A percentile compares a stretch with the other conserved stretches of the same genome.
These are phyloP conservation scores for Amphipoea oculea DNA, from an alignment of 2,888 invertebrate genomes.

Conservation along the genomic window DNA sequence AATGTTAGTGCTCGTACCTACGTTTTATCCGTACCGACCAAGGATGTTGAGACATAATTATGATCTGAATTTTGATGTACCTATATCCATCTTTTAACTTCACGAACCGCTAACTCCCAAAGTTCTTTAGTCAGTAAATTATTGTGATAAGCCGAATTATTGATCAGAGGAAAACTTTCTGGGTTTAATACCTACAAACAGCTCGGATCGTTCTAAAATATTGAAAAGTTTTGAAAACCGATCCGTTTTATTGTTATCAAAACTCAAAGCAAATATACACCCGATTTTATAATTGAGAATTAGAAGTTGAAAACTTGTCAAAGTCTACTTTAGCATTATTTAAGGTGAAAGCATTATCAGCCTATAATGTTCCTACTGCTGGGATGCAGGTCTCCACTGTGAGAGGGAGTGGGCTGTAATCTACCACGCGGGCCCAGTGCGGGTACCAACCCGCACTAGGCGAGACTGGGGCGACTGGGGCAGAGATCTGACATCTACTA, in stretches of 20 bases:
- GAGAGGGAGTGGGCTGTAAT: too few species aligned
- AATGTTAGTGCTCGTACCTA: neutral
- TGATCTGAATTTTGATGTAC: neutral
- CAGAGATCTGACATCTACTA: too few species aligned
- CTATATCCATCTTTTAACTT: neutral
- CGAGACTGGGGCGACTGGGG: too few species aligned
- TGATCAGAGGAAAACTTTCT: neutral
- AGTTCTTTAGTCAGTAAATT: neutral
- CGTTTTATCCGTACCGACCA: neutral
- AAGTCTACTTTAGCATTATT: neutral
- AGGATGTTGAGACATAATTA: neutral
- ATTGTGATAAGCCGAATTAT: neutral
- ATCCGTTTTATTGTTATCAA: slow-evolving; percentile 12
- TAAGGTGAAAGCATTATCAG: too few species aligned
- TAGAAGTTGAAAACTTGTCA: neutral
- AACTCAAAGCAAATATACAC: neutral
- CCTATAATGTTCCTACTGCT: neutral
- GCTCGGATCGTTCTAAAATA: slow-evolving; percentile 1
- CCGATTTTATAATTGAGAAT: neutral
- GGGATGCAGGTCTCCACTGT: too few species aligned
- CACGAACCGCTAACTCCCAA: neutral
- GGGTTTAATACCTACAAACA: slow-evolving; percentile 19
- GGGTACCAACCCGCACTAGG: too few species aligned
- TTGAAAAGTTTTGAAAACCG: neutral
- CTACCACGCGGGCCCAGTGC: too few species aligned